These are phyloP conservation scores for Strigamia maritima DNA, from an alignment of 2,888 invertebrate genomes.

Conservation along the genomic window DNA sequence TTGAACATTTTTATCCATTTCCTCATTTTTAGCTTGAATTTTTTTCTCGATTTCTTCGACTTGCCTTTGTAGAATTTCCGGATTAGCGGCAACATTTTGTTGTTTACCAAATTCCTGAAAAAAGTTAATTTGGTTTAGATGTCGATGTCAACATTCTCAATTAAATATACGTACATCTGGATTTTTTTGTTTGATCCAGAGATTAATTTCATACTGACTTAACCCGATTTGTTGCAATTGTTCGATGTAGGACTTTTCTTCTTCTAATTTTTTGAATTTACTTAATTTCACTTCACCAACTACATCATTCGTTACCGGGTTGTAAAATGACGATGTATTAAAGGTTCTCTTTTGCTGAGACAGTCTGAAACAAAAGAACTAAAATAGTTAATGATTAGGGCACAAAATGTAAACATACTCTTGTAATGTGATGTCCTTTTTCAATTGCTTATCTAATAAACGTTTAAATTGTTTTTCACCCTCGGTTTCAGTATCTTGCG, in stretches of 20 bases:
- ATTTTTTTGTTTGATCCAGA: neutral
- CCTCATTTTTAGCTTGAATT: neutral
- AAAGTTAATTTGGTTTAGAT: neutral
- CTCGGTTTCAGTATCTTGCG: constrained; percentile 35
- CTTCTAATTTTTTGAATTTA: neutral
- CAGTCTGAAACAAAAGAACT: neutral
- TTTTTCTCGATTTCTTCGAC: neutral
- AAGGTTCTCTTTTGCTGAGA: neutral
- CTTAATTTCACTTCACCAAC: neutral
- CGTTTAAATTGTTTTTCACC: constrained; percentile 38
- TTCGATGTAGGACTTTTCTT: neutral
- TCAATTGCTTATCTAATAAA: constrained; percentile 36
- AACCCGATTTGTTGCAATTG: neutral
- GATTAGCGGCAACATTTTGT: neutral
- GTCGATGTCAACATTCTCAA: too few relatives aligned
- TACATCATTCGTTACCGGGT: neutral
- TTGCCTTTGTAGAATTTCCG: neutral
- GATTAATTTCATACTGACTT: neutral
- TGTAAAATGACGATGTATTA: neutral
- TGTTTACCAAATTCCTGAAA: neutral
- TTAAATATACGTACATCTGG: too few relatives aligned
- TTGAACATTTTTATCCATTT: neutral
- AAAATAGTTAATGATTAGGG: neutral
- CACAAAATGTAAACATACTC: constrained; percentile 14
- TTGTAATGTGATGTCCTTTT: constrained; percentile 9